phyloP scores from a whole-genome alignment of 2,797 vertebrate genomes.

The Mus minutoides region DNA sequence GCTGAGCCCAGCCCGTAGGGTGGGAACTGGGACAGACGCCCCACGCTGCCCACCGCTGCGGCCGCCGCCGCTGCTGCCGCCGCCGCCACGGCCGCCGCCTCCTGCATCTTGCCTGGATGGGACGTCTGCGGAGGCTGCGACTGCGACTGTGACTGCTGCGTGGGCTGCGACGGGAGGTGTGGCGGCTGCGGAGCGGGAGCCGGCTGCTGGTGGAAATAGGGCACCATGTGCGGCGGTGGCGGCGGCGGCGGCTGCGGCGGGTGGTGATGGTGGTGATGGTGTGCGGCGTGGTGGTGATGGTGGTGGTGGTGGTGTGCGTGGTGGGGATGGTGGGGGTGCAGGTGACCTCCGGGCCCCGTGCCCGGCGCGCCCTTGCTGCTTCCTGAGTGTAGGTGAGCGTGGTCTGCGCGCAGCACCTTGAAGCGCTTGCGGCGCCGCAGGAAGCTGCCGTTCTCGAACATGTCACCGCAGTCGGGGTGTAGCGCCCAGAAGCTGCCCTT shows the following conservation, averaged over 20 bases:
- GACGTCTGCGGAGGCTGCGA: slow-evolving; percentile 74
- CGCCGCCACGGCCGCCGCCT: slow-evolving; percentile 88
- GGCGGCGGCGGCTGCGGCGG: slow-evolving; percentile 58
- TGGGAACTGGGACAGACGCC: slow-evolving; percentile 93
- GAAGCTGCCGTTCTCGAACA: slow-evolving; percentile 98
- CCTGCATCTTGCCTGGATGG: slow-evolving; percentile 87
- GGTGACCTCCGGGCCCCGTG: slow-evolving; percentile 83
- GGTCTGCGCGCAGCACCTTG: slow-evolving; percentile 89
- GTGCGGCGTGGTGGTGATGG: slow-evolving; percentile 62
- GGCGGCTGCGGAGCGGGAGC: slow-evolving; percentile 65
- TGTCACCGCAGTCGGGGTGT: slow-evolving; percentile 96
- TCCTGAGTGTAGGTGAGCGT: slow-evolving; percentile 81
- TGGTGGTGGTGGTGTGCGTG: slow-evolving; percentile 89
- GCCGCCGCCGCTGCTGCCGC: slow-evolving; percentile 85
- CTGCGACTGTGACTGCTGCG: slow-evolving; percentile 65
- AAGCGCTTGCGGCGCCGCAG: slow-evolving; percentile 95
- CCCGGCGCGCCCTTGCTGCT: slow-evolving; percentile 79
- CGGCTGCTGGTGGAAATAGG: slow-evolving; percentile 93
- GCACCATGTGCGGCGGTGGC: slow-evolving; percentile 91
- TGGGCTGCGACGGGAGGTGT: slow-evolving; percentile 66
- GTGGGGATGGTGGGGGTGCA: slow-evolving; percentile 89
- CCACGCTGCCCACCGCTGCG: slow-evolving; percentile 86
- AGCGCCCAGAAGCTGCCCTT: slow-evolving; percentile 97
- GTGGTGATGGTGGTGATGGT: slow-evolving; percentile 70
- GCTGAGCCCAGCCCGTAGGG: slow-evolving; percentile 89